Evolutionary conservation across 2,888 invertebrate genomes (phyloP).

Genomic region (Endotricha flammealis): DNA sequence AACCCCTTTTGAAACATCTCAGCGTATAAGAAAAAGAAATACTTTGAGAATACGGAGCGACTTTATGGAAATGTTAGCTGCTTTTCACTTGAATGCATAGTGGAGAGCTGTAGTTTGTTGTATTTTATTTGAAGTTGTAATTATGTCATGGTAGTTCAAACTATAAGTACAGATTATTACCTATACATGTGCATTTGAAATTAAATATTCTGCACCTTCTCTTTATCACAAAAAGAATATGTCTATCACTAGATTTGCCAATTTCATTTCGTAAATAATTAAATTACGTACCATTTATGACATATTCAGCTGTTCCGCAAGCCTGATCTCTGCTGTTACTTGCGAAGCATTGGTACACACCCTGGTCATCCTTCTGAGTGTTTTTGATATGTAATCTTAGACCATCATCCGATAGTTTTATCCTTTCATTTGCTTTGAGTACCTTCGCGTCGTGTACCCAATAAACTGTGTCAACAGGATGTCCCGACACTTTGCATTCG

Average conservation of each 20-base stretch:
- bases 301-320: slow-evolving; percentile 88
- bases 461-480: slow-evolving; percentile 87
- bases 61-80: slow-evolving; percentile 6
- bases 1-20: slow-evolving; percentile 13
- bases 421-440: slow-evolving; percentile 77
- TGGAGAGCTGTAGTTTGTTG: not conserved
- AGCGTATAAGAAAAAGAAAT: slow-evolving; percentile 8
- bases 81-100: not conserved
- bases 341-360: slow-evolving; percentile 95
- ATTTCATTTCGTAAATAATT: too few relatives aligned
- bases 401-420: slow-evolving; percentile 71
- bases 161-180: too few relatives aligned
- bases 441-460: slow-evolving; percentile 89
- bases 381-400: slow-evolving; percentile 79
- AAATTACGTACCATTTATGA: slow-evolving; percentile 89
- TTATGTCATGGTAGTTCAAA: too few relatives aligned
- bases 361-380: slow-evolving; percentile 88
- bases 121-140: not conserved
- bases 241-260: too few relatives aligned
- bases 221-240: too few relatives aligned
- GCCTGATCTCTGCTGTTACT: slow-evolving; percentile 91
- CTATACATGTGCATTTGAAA: too few relatives aligned
- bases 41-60: slow-evolving; percentile 1
- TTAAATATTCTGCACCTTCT: too few relatives aligned
- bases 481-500: slow-evolving; percentile 91